These are phyloP conservation scores for Leistus spinibarbis DNA, from an alignment of 2,888 invertebrate species.

Conservation along the genomic window DNA sequence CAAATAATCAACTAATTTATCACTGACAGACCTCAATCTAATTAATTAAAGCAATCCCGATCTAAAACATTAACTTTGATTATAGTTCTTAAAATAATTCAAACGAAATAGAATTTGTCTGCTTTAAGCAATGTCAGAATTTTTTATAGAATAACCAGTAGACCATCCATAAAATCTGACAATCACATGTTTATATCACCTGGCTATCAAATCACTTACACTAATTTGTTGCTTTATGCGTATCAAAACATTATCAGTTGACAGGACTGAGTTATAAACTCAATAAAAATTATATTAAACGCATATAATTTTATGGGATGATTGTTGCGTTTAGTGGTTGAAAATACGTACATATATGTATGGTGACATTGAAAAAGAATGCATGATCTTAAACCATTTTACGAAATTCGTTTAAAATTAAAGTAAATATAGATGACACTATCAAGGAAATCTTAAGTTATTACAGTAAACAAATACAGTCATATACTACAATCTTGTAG, in stretches of 20 bases:
- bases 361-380: neutral
- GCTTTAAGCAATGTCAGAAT: too few relatives aligned
- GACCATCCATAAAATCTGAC: neutral
- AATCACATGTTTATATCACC: slow-evolving; percentile 14
- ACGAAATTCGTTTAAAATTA: neutral
- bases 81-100: too few relatives aligned
- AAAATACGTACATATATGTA: too few relatives aligned
- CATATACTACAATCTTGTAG: neutral
- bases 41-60: too few relatives aligned
- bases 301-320: neutral
- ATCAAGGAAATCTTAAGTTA: neutral
- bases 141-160: neutral
- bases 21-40: too few relatives aligned
- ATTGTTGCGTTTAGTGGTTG: too few relatives aligned
- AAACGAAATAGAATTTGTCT: too few relatives aligned
- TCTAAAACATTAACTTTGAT: too few relatives aligned
- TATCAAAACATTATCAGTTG: slow-evolving; percentile 18
- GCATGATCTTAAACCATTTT: neutral
- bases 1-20: too few relatives aligned
- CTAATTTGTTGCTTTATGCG: slow-evolving; percentile 15
- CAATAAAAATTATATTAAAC: slow-evolving; percentile 8
- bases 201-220: slow-evolving; percentile 21
- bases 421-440: neutral
- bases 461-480: neutral
- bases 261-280: slow-evolving; percentile 4